These are phyloP conservation scores for Eupithecia insigniata DNA, from an alignment of 2,888 invertebrate species.

Conservation along the genomic window DNA sequence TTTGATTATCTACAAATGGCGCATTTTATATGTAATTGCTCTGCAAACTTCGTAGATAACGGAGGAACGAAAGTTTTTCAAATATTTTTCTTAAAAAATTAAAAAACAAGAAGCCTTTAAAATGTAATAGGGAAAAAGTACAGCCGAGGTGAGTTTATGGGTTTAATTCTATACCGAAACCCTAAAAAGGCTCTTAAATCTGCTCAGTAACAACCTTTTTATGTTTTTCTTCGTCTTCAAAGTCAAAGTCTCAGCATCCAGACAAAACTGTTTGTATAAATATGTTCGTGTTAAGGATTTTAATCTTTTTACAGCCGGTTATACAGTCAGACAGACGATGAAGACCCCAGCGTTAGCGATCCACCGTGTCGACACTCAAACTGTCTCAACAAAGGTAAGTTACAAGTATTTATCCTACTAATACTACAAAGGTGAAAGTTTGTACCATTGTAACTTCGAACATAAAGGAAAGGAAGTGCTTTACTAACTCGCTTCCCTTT, in stretches of 20 bases:
- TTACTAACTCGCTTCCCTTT: too few relatives aligned
- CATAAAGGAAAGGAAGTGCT: too few relatives aligned
- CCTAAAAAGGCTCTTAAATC: too few relatives aligned
- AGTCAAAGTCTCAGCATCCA: not conserved
- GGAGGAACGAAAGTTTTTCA: too few relatives aligned
- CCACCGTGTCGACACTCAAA: slow-evolving; percentile 64
- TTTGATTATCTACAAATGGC: not conserved
- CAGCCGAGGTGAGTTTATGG: not conserved
- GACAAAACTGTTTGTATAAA: not conserved
- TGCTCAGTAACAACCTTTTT: too few relatives aligned
- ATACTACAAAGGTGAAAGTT: too few relatives aligned
- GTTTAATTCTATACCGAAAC: not conserved
- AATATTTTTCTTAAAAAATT: too few relatives aligned
- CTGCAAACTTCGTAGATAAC: too few relatives aligned
- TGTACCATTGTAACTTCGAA: too few relatives aligned
- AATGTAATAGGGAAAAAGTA: not conserved
- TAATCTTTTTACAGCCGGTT: slow-evolving; percentile 54
- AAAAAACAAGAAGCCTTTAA: not conserved
- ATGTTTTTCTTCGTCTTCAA: too few relatives aligned
- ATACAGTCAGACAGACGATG: slow-evolving; percentile 70
- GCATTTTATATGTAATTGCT: not conserved
- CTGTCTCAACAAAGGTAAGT: slow-evolving; percentile 13
- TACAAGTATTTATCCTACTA: too few relatives aligned
- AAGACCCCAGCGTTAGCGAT: slow-evolving; percentile 62
- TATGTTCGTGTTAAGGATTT: not conserved